Conservation (phyloP, 2,888 invertebrate genomes). For the Eupithecia dodoneata region DNA sequence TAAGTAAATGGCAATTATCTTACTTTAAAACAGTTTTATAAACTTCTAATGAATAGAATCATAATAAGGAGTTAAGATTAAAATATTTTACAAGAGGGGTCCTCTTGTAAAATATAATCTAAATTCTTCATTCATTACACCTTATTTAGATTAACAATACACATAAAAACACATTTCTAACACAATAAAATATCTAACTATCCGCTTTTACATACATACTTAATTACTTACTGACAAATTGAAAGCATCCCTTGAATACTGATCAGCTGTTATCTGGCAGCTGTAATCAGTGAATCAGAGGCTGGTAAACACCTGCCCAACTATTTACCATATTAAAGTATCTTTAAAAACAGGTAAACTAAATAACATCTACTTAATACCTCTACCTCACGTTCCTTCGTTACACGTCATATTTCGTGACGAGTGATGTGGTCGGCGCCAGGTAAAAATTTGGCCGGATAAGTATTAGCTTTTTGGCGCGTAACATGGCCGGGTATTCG, state of each 20-base stretch:
- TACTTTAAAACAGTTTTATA: not conserved
- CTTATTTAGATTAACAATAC: not conserved
- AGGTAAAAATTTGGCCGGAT: slow-evolving; percentile 6
- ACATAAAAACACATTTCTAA: not conserved
- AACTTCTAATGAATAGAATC: not conserved
- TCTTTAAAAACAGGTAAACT: slow-evolving; percentile 30
- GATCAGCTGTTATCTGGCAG: slow-evolving; percentile 34
- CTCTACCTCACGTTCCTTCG: slow-evolving; percentile 15
- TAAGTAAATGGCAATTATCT: not conserved
- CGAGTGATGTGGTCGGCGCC: slow-evolving; percentile 8
- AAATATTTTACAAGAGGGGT: no score
- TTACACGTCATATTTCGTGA: slow-evolving; percentile 13
- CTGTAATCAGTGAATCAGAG: slow-evolving; percentile 40
- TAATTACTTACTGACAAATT: not conserved
- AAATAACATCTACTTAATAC: not conserved
- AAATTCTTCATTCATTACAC: not conserved
- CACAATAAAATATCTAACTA: not conserved
- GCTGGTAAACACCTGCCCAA: slow-evolving; percentile 39
- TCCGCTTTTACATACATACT: not conserved
- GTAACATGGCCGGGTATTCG: not conserved
- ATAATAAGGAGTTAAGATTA: no score
- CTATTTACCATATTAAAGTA: slow-evolving; percentile 35
- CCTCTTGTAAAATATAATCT: not conserved
- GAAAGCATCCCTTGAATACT: slow-evolving; percentile 27
- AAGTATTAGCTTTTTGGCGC: not conserved